These are phyloP conservation scores for Colostygia pectinataria DNA, from an alignment of 2,888 invertebrate genomes.

Conservation along the genomic window DNA sequence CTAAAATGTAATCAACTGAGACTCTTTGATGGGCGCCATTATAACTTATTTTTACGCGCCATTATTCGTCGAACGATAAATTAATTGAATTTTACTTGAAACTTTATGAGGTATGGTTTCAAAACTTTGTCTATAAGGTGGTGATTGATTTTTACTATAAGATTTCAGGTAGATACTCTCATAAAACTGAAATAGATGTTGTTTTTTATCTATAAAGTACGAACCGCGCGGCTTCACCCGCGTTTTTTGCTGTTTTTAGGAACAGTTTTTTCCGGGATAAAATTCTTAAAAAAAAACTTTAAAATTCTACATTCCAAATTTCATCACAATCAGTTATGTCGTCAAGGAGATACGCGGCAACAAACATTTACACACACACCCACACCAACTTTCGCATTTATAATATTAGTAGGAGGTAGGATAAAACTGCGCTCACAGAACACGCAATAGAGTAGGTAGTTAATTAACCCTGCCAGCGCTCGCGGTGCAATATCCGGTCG, in stretches of 20 bases:
- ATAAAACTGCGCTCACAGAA: constrained; percentile 25
- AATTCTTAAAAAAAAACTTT: no score
- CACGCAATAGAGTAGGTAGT: constrained; percentile 30
- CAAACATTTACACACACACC: no score
- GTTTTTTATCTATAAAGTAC: no score
- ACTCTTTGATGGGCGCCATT: constrained; percentile 41
- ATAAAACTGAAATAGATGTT: no score
- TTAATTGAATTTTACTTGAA: constrained; percentile 61
- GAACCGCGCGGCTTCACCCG: no score
- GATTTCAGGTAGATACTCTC: no score
- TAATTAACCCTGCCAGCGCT: constrained; percentile 42
- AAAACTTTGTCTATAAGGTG: constrained; percentile 36
- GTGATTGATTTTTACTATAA: constrained; percentile 35
- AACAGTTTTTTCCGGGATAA: no score
- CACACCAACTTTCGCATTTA: no score
- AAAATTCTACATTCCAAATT: no score
- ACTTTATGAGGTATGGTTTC: constrained; percentile 54
- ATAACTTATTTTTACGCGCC: constrained; percentile 55
- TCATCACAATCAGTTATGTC: no score
- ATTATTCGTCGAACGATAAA: constrained; percentile 61
- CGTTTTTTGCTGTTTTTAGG: no score
- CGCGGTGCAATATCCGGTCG: constrained; percentile 41
- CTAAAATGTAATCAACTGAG: constrained; percentile 37
- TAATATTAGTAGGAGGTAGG: neutral
- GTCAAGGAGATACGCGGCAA: no score